Evolutionary conservation across 1,140 invertebrate species (phyloP), one percentile per base, ranked within the genome.

Genomic region (Brachionus rubens): DNA sequence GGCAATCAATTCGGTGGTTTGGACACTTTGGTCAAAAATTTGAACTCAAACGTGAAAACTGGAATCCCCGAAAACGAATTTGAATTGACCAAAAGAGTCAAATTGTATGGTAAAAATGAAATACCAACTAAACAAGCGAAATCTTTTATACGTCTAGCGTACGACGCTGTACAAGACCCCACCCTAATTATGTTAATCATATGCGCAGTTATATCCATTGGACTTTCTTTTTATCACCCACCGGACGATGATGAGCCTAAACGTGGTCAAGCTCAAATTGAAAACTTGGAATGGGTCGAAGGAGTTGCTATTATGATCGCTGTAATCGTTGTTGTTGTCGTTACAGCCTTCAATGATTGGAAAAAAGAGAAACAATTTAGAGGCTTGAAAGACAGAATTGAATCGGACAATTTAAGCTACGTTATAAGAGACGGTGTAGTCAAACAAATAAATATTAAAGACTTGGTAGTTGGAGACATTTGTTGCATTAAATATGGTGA

Each of bases 81-180:
- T n/a, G n/a, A n/a, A n/a, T n/a, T n/a, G n/a, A n/a, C n/a, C n/a
- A 91, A 93, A 83, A 89, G 96, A 86, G 89, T 91, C 84, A 90
- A 93, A 84, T 91, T 91, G 80, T 99, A 95, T 88, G 96, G 96
- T 82, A 94, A 93, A 78, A 99, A 99, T 87, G 89, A 91, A 83
- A 99, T 99, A 88, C 96, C 96, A 84, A 96, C 96, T 78, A 98
- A 98, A 88, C 94, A 95, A 82, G 93, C 96, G 80, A 99, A 99
- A 89, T 94, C 94, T 79, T 98, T 99, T 90, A 88, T 98, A 81
- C 92, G 91, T 81, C 88, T 99, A 86, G 94, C 98, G 80, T 98
- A 95, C 94, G 96, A 99, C 88, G 96, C 96, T 78, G 88, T 99
- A 83, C 96, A 98, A 87, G 96, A 99, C 88, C 92, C 97, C 79